Base-by-base conservation (phyloP, 2,888 invertebrate genomes). In the Tetrapedia diversipes region DNA sequence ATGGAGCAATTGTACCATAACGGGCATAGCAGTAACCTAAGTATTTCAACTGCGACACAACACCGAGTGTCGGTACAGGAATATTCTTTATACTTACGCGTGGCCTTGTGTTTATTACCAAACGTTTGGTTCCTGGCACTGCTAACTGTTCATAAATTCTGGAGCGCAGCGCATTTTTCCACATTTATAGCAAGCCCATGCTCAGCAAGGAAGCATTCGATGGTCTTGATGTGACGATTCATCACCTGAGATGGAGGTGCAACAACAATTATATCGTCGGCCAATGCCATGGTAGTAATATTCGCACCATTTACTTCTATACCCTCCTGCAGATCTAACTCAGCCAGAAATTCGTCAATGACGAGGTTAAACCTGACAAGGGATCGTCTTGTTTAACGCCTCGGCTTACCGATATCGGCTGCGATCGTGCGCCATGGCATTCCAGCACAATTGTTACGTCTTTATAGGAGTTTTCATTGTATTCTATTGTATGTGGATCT, bases 61-160 rank as follows among this genome's bases (percentile, higher is more conserved):
- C 51, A 14, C 63, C 63, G 10, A 63, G 10, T 11, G 63, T 51
- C 27, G 63, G 63, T 16, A 63, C n/a, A 2, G 51, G 34, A n/a
- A 1, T 0, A 0, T 11, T 1, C 2, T 51, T 41, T 0, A 51
- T 39, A 1, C 22, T 0, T 0, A 51, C 6, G 1, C 27, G 19
- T 1, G 63, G 3, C 0, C 39, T 34, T 2, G 63, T 63, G 6
- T 63, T 51, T 4, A 63, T 39, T 0, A 51, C 63, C 1, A 63
- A 24, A 0, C 63, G 7, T 27, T 63, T 63, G 1, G 63, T 63
- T 0, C 63, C 63, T 0, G 63, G 63, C 1, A 63, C 63, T 0
- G n/a, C n/a, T n/a, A n/a, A n/a, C n/a, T n/a, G n/a, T n/a, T n/a
- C 22, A n/a, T 0, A 63, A 1, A 10, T 39, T 39, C 4, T 63